Percentiles rank a stretch among this genome's conserved stretches.
Conservation (phyloP, 1,140 invertebrate species). For the Cryptotermes secundus region DNA sequence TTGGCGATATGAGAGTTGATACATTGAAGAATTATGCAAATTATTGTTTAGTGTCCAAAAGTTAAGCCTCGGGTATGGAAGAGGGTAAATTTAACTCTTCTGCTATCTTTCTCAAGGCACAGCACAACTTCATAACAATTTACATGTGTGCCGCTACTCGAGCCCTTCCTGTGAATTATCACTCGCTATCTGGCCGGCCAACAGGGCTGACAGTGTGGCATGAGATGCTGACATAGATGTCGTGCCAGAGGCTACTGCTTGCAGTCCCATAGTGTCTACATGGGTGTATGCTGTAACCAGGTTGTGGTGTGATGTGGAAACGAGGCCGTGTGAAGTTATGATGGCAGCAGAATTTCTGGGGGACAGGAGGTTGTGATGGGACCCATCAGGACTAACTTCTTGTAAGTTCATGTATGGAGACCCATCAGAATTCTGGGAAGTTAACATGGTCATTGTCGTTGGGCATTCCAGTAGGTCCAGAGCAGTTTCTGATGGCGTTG, state of each 20-base stretch:
- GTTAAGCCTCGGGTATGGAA: neutral
- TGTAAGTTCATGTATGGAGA: constrained; percentile 23
- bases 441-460: constrained; percentile 20
- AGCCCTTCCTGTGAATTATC: constrained; percentile 28
- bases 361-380: neutral
- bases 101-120: neutral
- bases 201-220: neutral
- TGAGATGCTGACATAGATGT: neutral
- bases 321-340: no score
- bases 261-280: neutral
- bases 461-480: constrained; percentile 33
- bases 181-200: constrained; percentile 8
- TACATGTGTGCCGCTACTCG: neutral
- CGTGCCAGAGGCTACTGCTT: neutral
- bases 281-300: neutral
- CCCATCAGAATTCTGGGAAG: constrained; percentile 28
- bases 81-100: neutral
- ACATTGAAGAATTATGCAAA: neutral
- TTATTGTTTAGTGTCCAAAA: neutral
- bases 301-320: no score
- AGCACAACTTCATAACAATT: neutral
- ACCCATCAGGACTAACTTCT: neutral
- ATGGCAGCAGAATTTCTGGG: no score
- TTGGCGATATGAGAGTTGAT: neutral
- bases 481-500: constrained; percentile 29